Conservation (phyloP, 1,140 invertebrate species). For the Zeugodacus cucurbitae region DNA sequence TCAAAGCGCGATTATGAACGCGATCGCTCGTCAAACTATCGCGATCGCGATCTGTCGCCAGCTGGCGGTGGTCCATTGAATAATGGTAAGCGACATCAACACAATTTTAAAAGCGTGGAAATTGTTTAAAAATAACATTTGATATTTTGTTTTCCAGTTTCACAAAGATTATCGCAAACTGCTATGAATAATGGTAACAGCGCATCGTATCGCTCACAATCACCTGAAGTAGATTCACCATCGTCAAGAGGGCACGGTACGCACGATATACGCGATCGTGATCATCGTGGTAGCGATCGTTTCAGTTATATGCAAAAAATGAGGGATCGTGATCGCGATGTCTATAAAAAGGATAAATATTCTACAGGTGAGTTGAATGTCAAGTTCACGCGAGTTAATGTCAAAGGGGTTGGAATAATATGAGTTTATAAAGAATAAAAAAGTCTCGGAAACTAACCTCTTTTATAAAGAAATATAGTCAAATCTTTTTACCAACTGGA, state of each 20-base stretch:
- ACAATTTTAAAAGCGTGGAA: no score
- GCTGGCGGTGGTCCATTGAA: slow-evolving; percentile 74
- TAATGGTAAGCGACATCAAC: slow-evolving; percentile 71
- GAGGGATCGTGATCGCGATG: slow-evolving; percentile 89
- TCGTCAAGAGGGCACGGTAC: slow-evolving; percentile 55
- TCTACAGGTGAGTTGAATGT: slow-evolving; percentile 57
- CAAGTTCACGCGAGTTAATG: no score
- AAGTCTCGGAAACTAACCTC: no score
- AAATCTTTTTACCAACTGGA: no score
- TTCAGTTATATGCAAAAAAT: slow-evolving; percentile 80
- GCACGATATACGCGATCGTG: slow-evolving; percentile 71
- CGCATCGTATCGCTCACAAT: slow-evolving; percentile 79
- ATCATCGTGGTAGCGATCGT: slow-evolving; percentile 67
- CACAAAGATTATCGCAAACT: slow-evolving; percentile 23
- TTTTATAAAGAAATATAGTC: no score
- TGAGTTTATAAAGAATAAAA: no score
- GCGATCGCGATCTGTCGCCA: slow-evolving; percentile 68
- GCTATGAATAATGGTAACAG: slow-evolving; percentile 71
- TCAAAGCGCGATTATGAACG: slow-evolving; percentile 68
- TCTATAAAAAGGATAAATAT: slow-evolving; percentile 91
- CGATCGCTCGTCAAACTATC: slow-evolving; percentile 64
- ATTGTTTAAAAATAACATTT: background rate
- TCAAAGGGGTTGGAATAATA: no score
- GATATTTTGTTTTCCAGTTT: slow-evolving; percentile 48
- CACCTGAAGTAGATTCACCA: slow-evolving; percentile 75